phyloP scores from a whole-genome alignment of 2,888 invertebrate species.

The Drosophila buzzatii region DNA sequence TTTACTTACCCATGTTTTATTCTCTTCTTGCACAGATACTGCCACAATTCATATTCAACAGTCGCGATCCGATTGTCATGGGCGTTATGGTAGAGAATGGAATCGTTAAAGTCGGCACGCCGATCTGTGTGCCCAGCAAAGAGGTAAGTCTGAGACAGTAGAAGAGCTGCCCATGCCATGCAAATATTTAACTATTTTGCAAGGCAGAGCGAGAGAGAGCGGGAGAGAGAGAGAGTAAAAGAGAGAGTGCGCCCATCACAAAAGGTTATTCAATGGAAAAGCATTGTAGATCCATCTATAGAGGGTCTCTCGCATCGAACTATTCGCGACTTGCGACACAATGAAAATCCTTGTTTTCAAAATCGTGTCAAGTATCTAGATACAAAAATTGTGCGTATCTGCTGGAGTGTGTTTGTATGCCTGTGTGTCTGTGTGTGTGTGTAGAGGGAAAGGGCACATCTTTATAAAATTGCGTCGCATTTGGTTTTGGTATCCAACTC shows the following conservation, averaged over 20 bases:
- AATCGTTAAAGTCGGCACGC: slow-evolving; percentile 97
- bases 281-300: slow-evolving; percentile 51
- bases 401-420: background rate
- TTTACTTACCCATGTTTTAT: background rate
- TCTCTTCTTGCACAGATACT: slow-evolving; percentile 86
- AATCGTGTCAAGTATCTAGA: slow-evolving; percentile 79
- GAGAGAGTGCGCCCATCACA: slow-evolving; percentile 27
- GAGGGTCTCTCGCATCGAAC: slow-evolving; percentile 20
- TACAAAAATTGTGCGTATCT: slow-evolving; percentile 47
- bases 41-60: slow-evolving; percentile 98
- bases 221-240: slow-evolving; percentile 3
- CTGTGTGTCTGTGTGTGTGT: slow-evolving; percentile 7
- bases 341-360: slow-evolving; percentile 70
- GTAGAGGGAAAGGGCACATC: slow-evolving; percentile 44
- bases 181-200: slow-evolving; percentile 67
- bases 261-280: slow-evolving; percentile 53
- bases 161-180: slow-evolving; percentile 8
- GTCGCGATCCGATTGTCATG: slow-evolving; percentile 98
- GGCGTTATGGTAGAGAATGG: slow-evolving; percentile 98
- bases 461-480: slow-evolving; percentile 58
- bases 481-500: slow-evolving; percentile 47
- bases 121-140: slow-evolving; percentile 98
- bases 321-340: slow-evolving; percentile 45
- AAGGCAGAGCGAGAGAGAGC: background rate
- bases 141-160: slow-evolving; percentile 88